Evolutionary conservation across 2,797 vertebrate species (phyloP).

Genomic region (Anabacerthia variegaticeps): DNA sequence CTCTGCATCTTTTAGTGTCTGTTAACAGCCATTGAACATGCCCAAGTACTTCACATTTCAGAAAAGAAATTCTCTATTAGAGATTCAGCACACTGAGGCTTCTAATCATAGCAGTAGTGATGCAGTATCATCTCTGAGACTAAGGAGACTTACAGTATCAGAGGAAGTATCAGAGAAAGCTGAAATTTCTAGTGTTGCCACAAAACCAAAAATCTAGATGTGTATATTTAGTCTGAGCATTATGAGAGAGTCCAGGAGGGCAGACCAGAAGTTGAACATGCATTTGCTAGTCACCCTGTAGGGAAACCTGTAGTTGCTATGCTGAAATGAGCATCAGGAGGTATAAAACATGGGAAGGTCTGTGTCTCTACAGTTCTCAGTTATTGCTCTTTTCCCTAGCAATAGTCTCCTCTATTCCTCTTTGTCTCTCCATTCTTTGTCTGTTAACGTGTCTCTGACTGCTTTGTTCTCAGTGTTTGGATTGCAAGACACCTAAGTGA

Average conservation of each 20-base stretch:
- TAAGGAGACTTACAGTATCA: background rate
- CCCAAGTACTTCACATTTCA: background rate
- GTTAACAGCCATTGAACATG: background rate
- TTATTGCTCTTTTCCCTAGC: background rate
- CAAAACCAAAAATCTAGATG: background rate
- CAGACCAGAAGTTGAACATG: accelerated
- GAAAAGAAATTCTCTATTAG: background rate
- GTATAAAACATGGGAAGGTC: background rate
- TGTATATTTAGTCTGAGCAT: background rate
- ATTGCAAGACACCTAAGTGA: background rate
- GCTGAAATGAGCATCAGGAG: background rate
- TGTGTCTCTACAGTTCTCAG: background rate
- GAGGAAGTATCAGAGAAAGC: background rate
- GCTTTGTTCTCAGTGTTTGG: background rate
- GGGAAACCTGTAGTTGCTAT: background rate
- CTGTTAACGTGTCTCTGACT: background rate
- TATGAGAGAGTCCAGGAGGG: background rate
- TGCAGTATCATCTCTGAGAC: background rate
- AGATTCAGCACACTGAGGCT: background rate
- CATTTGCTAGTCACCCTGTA: background rate
- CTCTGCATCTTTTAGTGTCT: background rate
- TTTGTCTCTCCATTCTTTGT: background rate
- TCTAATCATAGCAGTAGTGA: background rate
- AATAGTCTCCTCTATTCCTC: background rate
- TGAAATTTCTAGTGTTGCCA: background rate